phyloP scores from a whole-genome alignment of 2,888 invertebrate species.

The Vanessa cardui region DNA sequence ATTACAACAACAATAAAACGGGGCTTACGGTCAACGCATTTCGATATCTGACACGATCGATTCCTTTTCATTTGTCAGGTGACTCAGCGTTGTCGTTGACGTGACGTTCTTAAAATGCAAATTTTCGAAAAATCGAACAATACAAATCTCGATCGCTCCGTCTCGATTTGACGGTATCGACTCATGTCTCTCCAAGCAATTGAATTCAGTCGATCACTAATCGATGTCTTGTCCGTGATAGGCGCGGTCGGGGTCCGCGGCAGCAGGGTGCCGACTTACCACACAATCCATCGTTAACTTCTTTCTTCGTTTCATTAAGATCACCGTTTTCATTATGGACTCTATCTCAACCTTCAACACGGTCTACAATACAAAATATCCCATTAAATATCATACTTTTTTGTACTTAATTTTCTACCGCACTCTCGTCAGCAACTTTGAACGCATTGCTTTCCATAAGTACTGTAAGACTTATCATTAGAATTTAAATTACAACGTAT shows the following conservation, averaged over 20 bases:
- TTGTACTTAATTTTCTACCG: conserved; percentile 79
- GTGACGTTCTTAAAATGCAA: conserved; percentile 82
- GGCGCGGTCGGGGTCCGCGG: conserved; percentile 80
- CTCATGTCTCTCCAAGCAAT: conserved; percentile 79
- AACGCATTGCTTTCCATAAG: conserved; percentile 55
- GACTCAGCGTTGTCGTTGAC: conserved; percentile 81
- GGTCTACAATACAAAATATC: conserved; percentile 66
- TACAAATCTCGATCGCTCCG: conserved; percentile 75
- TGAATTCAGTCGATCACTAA: conserved; percentile 83
- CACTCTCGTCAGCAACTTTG: conserved; percentile 75
- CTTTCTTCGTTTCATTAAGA: conserved; percentile 80
- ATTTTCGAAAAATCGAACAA: conserved; percentile 80
- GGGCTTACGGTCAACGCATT: conserved; percentile 80
- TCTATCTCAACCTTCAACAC: conserved; percentile 61
- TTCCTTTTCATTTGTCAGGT: conserved; percentile 78
- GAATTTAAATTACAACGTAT: conserved; percentile 60
- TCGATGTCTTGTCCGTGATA: conserved; percentile 83
- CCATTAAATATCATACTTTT: conserved; percentile 72
- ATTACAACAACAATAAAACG: conserved; percentile 75
- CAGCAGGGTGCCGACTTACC: conserved; percentile 83
- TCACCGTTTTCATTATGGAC: conserved; percentile 69
- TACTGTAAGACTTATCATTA: conserved; percentile 61
- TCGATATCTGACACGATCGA: conserved; percentile 77
- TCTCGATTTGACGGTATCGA: conserved; percentile 78
- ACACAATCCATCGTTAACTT: conserved; percentile 84